phyloP scores from a whole-genome alignment of 2,888 invertebrate genomes.

The Homarus gammarus region DNA sequence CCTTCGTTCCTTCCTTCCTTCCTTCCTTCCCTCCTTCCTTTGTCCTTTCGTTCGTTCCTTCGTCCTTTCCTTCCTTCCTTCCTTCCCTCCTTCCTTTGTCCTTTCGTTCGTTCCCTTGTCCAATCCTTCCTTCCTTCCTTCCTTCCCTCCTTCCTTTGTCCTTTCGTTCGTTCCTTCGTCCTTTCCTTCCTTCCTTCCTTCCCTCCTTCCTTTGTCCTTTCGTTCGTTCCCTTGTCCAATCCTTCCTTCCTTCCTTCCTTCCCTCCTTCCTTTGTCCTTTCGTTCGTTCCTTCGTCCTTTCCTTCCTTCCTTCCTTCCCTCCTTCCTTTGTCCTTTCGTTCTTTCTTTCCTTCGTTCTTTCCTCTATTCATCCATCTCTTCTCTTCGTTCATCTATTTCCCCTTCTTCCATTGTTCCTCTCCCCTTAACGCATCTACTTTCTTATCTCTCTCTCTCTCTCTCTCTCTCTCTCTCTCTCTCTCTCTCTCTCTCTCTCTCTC shows the following conservation, averaged over 20 bases:
- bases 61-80: neutral
- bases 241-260: neutral
- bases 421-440: neutral
- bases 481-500: neutral
- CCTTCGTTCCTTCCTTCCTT: neutral
- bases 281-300: neutral
- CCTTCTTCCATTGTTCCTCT: neutral
- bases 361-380: neutral
- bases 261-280: too few relatives aligned
- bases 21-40: neutral
- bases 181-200: neutral
- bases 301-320: neutral
- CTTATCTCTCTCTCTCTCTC: neutral
- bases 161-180: neutral
- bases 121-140: neutral
- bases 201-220: neutral
- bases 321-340: neutral
- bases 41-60: neutral
- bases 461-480: neutral
- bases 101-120: neutral
- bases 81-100: neutral
- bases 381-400: neutral
- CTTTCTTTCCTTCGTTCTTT: neutral
- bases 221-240: neutral
- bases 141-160: neutral